These are phyloP conservation scores for Caradrina clavipalpis DNA, from an alignment of 2,888 invertebrate species.

Conservation along the genomic window DNA sequence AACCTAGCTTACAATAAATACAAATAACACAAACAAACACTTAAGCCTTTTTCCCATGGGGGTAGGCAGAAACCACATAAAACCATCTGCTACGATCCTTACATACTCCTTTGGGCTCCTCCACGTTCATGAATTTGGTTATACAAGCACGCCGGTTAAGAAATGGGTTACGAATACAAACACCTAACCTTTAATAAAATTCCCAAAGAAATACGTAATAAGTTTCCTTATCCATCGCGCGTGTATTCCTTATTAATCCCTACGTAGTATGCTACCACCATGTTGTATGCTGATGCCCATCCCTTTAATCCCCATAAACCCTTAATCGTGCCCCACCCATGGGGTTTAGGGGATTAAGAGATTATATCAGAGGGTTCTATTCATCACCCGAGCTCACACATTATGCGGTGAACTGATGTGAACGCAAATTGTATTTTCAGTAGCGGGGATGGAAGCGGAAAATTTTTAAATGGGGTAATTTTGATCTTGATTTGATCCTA, in stretches of 20 bases:
- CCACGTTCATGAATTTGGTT: no score
- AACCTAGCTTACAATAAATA: no score
- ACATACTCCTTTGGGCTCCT: no score
- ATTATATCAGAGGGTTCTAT: constrained; percentile 44
- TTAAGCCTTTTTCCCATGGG: no score
- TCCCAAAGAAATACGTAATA: constrained; percentile 1
- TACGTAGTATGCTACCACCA: constrained; percentile 3
- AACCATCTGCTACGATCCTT: no score
- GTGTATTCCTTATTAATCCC: constrained; percentile 32
- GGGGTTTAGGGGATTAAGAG: constrained; percentile 43
- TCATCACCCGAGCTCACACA: constrained; percentile 44
- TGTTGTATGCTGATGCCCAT: constrained; percentile 29
- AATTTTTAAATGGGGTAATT: constrained; percentile 11
- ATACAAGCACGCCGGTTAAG: no score
- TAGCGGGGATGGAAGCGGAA: neutral
- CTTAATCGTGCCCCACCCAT: constrained; percentile 41
- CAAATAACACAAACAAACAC: no score
- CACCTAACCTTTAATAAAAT: neutral
- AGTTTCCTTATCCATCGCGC: constrained; percentile 13
- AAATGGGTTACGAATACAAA: no score
- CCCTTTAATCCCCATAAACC: constrained; percentile 32
- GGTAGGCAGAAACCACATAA: no score
- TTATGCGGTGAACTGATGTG: constrained; percentile 23
- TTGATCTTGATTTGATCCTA: neutral
- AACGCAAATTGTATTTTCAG: constrained; percentile 32